Base-by-base conservation (phyloP, 2,113 vertebrate species). In the Cranoglanis bouderius region DNA sequence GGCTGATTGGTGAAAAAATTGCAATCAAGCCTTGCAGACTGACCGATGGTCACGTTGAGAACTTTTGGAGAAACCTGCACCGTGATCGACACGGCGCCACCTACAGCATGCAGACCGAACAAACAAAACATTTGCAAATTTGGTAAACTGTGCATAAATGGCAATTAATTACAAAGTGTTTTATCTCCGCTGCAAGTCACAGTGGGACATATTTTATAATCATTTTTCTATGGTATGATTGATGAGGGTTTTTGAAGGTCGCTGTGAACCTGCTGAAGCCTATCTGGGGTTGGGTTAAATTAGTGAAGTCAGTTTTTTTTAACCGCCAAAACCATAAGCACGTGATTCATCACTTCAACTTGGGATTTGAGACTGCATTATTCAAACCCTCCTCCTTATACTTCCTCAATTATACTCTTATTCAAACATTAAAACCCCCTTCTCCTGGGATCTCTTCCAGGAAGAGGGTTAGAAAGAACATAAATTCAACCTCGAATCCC, bases 21-120 rank as follows among this genome's bases (percentile, higher is more conserved):
- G 63, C 94, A 95, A n/a, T 75, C 49, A 7, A 95, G 92, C 2
- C 78, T 53, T 49, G 78, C 87, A 9, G 7, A 90, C 35, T 5
- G 53, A 43, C 93, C 93, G 10, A 0, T 14, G 18, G 93, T 94
- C 8, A 93, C 91, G 16, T 92, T 95, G n/a, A 95, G 18, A 19
- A 59, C 40, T 84, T 91, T 92, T 35, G 90, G 72, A 0, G 90
- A 90, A 43, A 90, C 89, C 0, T 0, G 92, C 75, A 95, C 94
- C 0, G 72, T 32, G 87, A 95, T 93, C 24, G 90, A 85, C 72
- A 92, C 85, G n/a, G 86, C 90, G 85, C 75, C 89, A 57, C 94
- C 94, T 95, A 61, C n/a, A 89, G 65, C 5, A 7, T 6, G 72
- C 61, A 85, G 7, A 51, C 6, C 2, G 3, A 83, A 43, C 12